Conservation (phyloP, 2,888 invertebrate species). For the Eueremaeus valkanovi region DNA sequence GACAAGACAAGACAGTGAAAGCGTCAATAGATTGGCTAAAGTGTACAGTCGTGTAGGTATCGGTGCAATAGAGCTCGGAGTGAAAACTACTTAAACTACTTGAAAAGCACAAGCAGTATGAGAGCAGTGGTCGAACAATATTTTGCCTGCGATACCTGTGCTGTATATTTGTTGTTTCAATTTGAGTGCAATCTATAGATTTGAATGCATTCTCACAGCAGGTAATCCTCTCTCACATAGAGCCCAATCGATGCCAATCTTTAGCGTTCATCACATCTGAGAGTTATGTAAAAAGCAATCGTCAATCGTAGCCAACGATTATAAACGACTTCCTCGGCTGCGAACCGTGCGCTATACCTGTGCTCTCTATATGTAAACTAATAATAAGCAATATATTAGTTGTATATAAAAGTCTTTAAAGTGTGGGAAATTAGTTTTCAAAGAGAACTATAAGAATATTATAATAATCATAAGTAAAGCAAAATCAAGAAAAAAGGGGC, state of each 20-base stretch:
- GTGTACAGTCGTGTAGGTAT: neutral
- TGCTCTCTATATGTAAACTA: neutral
- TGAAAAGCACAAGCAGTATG: neutral
- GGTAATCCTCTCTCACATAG: neutral
- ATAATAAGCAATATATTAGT: no score
- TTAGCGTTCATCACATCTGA: conserved; percentile 18
- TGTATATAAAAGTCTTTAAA: neutral
- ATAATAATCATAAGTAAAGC: neutral
- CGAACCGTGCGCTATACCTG: neutral
- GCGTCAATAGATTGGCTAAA: no score
- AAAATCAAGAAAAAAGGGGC: neutral
- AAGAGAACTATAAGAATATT: conserved; percentile 6
- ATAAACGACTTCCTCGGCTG: conserved; percentile 16
- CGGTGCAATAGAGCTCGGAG: neutral
- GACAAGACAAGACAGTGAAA: neutral
- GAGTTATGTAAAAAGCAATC: conserved; percentile 22
- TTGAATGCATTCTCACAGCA: neutral
- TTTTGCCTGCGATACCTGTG: neutral
- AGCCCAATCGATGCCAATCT: neutral
- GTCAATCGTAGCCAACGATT: neutral
- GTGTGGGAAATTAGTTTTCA: conserved; percentile 32
- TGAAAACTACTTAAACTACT: neutral
- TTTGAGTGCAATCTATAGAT: conserved; percentile 7
- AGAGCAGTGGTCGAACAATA: no score
- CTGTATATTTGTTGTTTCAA: conserved; percentile 14